phyloP scores from a whole-genome alignment of 2,797 vertebrate genomes.

The Melanotaenia maccullochi region DNA sequence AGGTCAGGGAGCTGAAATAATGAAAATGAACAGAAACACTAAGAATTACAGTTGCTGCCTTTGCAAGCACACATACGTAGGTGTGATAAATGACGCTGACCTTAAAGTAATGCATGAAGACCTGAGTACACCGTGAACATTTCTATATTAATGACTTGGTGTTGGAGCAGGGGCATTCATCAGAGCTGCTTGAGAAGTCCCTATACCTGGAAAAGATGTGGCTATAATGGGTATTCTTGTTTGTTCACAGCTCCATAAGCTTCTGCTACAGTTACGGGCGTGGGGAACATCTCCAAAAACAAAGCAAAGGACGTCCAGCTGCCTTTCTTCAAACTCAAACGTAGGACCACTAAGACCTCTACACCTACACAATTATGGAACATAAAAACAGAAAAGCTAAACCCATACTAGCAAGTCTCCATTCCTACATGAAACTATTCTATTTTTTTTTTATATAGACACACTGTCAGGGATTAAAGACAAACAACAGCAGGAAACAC shows the following conservation, averaged over 20 bases:
- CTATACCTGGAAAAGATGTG: background rate
- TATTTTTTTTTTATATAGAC: constrained; percentile 15
- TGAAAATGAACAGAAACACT: constrained; percentile 12
- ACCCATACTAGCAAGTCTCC: background rate
- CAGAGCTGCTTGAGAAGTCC: constrained; percentile 28
- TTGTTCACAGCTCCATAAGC: constrained; percentile 11
- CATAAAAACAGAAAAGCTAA: background rate
- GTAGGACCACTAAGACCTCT: no score
- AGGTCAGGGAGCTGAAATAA: constrained; percentile 4
- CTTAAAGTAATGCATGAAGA: constrained; percentile 33
- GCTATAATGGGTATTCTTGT: constrained; percentile 6
- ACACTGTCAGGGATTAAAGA: constrained; percentile 41
- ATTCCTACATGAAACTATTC: constrained; percentile 10
- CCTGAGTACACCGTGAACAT: constrained; percentile 15
- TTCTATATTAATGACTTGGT: constrained; percentile 35
- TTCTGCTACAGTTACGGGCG: background rate
- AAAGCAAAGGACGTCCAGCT: no score
- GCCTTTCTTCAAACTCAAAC: no score
- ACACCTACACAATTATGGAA: background rate
- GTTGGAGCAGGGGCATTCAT: constrained; percentile 35
- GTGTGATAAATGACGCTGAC: constrained; percentile 43
- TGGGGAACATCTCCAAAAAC: no score
- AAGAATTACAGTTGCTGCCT: background rate
- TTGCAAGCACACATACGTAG: background rate
- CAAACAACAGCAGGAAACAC: constrained; percentile 28